phyloP scores from a whole-genome alignment of 2,888 invertebrate genomes.

The Pocota personata region DNA sequence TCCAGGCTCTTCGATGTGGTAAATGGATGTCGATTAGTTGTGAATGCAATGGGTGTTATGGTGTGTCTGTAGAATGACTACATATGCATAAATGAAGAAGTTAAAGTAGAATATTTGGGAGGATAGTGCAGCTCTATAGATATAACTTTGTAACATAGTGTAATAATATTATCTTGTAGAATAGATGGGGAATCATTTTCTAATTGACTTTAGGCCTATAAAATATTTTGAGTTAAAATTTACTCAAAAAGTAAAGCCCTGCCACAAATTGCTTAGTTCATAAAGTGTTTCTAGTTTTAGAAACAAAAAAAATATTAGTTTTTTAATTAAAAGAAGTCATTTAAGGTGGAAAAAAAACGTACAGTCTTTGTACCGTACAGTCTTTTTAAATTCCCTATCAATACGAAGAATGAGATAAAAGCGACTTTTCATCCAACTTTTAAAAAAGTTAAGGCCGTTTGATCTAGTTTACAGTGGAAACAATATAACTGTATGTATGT shows the following conservation, averaged over 20 bases:
- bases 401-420: too few relatives aligned
- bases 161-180: background rate
- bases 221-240: background rate
- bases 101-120: background rate
- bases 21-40: background rate
- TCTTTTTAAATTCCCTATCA: too few relatives aligned
- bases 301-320: too few relatives aligned
- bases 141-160: background rate
- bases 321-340: too few relatives aligned
- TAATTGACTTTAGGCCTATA: background rate
- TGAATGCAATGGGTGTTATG: background rate
- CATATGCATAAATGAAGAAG: constrained; percentile 1
- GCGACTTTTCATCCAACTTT: too few relatives aligned
- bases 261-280: too few relatives aligned
- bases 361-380: too few relatives aligned
- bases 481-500: too few relatives aligned
- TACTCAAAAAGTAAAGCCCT: background rate
- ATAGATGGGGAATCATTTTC: background rate
- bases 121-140: background rate
- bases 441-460: too few relatives aligned
- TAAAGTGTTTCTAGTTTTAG: too few relatives aligned
- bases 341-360: too few relatives aligned
- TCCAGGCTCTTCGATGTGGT: background rate
- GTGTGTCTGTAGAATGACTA: background rate
- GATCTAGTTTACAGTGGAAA: too few relatives aligned